Percentiles rank a stretch among this genome's conserved stretches.
Evolutionary conservation across 2,113 vertebrate genomes (phyloP).

Genomic region (Pteronura brasiliensis): DNA sequence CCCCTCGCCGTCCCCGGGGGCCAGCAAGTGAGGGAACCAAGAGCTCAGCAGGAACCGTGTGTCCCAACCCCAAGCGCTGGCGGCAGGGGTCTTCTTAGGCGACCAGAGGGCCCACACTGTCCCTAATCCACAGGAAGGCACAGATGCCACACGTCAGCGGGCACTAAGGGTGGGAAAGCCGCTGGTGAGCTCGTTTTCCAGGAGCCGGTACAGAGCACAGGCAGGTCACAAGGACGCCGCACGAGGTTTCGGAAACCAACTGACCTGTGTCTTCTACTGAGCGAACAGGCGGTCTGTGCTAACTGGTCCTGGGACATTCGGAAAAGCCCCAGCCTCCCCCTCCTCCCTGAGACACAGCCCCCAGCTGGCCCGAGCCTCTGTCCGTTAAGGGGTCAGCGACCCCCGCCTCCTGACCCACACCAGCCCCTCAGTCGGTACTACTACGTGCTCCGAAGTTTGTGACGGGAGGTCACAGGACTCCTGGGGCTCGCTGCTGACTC

Average conservation of each 20-base stretch:
- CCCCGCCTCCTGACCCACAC: rapidly evolving
- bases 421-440: rapidly evolving
- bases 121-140: background rate
- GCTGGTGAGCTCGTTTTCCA: background rate
- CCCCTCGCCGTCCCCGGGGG: rapidly evolving
- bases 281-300: too few relatives aligned
- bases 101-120: background rate
- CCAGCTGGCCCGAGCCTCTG: too few relatives aligned
- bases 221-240: rapidly evolving
- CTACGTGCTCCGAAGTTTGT: rapidly evolving
- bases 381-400: background rate
- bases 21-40: background rate
- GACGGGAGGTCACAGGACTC: rapidly evolving
- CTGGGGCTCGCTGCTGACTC: background rate
- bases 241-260: background rate
- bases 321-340: background rate
- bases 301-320: rapidly evolving
- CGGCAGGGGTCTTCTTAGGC: rapidly evolving
- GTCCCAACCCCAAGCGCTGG: rapidly evolving
- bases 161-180: background rate
- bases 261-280: background rate
- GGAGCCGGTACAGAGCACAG: background rate
- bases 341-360: background rate
- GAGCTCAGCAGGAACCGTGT: rapidly evolving
- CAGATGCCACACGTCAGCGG: rapidly evolving